Percentiles rank a stretch among this genome's conserved stretches.
Evolutionary conservation across 2,797 vertebrate genomes (phyloP).

Genomic region (Cetoscarus ocellatus): DNA sequence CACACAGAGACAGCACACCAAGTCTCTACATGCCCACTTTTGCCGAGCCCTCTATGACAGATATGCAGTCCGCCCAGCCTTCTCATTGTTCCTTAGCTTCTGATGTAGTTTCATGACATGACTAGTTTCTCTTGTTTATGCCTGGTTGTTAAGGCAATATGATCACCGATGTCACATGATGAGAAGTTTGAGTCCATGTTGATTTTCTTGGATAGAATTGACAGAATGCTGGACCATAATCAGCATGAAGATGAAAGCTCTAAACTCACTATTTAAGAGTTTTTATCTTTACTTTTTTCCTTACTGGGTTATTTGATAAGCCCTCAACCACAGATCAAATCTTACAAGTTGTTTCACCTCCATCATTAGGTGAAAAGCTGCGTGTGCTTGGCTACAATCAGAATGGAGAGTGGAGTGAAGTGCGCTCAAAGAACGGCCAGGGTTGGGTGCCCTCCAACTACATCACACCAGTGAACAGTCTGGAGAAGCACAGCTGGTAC

Average conservation of each 20-base stretch:
- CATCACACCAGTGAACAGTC: conserved; percentile 98
- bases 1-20: conserved; percentile 49
- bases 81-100: conserved; percentile 51
- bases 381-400: conserved; percentile 98
- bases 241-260: not conserved
- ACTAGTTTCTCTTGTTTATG: conserved; percentile 19
- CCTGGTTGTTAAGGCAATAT: conserved; percentile 6
- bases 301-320: not conserved
- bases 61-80: conserved; percentile 46
- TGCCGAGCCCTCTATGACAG: conserved; percentile 52
- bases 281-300: too few species aligned
- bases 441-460: conserved; percentile 99
- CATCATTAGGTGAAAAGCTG: conserved; percentile 92
- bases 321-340: not conserved
- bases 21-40: conserved; percentile 61
- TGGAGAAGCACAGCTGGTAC: conserved; percentile 99
- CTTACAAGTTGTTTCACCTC: not conserved
- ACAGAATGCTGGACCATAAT: not conserved
- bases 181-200: not conserved
- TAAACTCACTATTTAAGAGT: too few species aligned
- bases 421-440: conserved; percentile 98
- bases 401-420: conserved; percentile 99
- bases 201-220: not conserved
- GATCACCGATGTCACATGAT: not conserved
- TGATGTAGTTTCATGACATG: conserved; percentile 55